Evolutionary conservation across 2,113 vertebrate genomes (phyloP).

Genomic region (human (Homo sapiens)): DNA sequence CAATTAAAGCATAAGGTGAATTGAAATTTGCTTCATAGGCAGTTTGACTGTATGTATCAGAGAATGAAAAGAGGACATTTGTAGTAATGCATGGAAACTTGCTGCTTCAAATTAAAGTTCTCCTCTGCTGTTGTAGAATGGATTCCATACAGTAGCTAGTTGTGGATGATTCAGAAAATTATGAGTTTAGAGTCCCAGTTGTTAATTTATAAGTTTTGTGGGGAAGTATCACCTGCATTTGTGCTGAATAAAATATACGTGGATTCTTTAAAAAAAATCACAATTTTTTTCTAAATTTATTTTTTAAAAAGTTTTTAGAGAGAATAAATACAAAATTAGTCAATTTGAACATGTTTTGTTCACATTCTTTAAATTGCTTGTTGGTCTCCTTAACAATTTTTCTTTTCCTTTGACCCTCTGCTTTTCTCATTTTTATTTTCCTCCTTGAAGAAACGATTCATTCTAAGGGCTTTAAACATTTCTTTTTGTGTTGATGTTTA

Average conservation of each 20-base stretch:
- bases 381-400: neutral
- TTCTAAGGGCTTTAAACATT: neutral
- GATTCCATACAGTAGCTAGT: constrained; percentile 62
- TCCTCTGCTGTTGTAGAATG: constrained; percentile 73
- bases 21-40: constrained; percentile 63
- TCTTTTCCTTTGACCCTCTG: neutral
- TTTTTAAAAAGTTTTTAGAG: neutral
- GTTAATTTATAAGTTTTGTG: constrained; percentile 59
- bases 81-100: constrained; percentile 65
- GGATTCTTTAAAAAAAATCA: constrained; percentile 35
- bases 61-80: constrained; percentile 63
- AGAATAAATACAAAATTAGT: neutral
- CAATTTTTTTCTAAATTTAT: neutral
- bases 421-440: neutral
- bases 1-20: neutral
- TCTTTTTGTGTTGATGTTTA: neutral
- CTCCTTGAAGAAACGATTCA: neutral
- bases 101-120: constrained; percentile 71
- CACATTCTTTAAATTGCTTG: neutral
- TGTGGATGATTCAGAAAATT: constrained; percentile 45
- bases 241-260: constrained; percentile 71
- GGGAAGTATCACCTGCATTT: constrained; percentile 59
- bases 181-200: constrained; percentile 68
- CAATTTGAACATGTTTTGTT: neutral
- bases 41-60: constrained; percentile 69